Conservation (phyloP, 2,888 invertebrate species). For the Leucoma salicis region DNA sequence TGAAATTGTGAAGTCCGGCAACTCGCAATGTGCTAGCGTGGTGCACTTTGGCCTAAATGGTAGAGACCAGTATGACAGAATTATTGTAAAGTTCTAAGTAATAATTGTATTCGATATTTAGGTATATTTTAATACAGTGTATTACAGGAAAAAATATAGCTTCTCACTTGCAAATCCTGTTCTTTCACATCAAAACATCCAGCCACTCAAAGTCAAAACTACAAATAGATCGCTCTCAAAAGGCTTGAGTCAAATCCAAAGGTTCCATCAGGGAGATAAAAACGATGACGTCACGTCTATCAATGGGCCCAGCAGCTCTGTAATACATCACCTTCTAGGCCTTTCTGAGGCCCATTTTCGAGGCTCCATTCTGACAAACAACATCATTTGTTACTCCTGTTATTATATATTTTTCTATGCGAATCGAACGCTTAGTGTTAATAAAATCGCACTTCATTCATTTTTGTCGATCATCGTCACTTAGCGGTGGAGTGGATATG, state of each 20-base stretch:
- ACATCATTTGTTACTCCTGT: conserved; percentile 80
- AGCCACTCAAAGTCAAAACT: conserved; percentile 15
- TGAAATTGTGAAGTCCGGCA: no score
- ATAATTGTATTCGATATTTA: no score
- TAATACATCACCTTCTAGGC: conserved; percentile 56
- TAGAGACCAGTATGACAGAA: no score
- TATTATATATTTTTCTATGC: conserved; percentile 70
- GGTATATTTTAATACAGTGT: no score
- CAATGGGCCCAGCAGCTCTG: conserved; percentile 44
- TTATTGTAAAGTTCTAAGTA: no score
- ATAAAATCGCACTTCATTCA: conserved; percentile 80
- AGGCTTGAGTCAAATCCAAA: conserved; percentile 34
- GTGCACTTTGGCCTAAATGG: no score
- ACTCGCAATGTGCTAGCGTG: no score
- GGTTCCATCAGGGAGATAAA: conserved; percentile 36
- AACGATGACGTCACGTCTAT: conserved; percentile 57
- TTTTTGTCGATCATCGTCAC: conserved; percentile 82
- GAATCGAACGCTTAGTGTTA: conserved; percentile 72
- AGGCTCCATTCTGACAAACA: conserved; percentile 63
- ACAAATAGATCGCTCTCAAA: conserved; percentile 14
- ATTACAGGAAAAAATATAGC: no score
- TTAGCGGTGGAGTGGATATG: conserved; percentile 59
- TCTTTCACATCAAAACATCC: neutral
- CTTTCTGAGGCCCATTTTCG: conserved; percentile 52
- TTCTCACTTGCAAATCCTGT: neutral